Conservation (phyloP, 2,888 invertebrate species). For the Anorthoa munda region DNA sequence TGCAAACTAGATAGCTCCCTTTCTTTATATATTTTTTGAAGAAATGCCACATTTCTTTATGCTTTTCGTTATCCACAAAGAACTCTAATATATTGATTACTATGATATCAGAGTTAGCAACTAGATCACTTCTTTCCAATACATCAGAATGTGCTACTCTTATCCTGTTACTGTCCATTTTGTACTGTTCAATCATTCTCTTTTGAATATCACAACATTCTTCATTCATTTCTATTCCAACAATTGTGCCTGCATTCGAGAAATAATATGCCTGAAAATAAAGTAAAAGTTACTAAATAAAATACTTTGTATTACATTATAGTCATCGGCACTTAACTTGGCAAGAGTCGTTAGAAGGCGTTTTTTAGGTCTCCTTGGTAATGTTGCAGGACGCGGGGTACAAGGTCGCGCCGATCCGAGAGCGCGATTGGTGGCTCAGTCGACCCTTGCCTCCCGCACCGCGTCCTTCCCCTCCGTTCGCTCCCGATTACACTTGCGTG, state of each 20-base stretch:
- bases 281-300: not conserved
- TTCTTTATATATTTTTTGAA: slow-evolving; percentile 89
- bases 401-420: too few relatives aligned
- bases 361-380: too few relatives aligned
- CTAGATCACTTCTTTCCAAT: slow-evolving; percentile 88
- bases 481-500: too few relatives aligned
- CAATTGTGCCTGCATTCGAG: slow-evolving; percentile 90
- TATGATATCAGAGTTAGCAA: slow-evolving; percentile 91
- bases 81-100: slow-evolving; percentile 94
- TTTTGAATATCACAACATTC: slow-evolving; percentile 92
- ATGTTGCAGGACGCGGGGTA: too few relatives aligned
- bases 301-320: not conserved
- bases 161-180: slow-evolving; percentile 87
- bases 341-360: too few relatives aligned
- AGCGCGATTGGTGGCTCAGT: too few relatives aligned
- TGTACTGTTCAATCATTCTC: slow-evolving; percentile 89
- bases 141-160: slow-evolving; percentile 91
- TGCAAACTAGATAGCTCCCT: slow-evolving; percentile 91
- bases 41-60: slow-evolving; percentile 92
- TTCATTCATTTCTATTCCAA: slow-evolving; percentile 93
- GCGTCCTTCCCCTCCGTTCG: too few relatives aligned
- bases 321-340: too few relatives aligned
- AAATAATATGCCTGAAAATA: slow-evolving; percentile 91
- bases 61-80: slow-evolving; percentile 91
- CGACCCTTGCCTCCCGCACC: too few relatives aligned